Evolutionary conservation across 2,113 vertebrate species (phyloP).

Genomic region (Hydrochoerus hydrochaeris): DNA sequence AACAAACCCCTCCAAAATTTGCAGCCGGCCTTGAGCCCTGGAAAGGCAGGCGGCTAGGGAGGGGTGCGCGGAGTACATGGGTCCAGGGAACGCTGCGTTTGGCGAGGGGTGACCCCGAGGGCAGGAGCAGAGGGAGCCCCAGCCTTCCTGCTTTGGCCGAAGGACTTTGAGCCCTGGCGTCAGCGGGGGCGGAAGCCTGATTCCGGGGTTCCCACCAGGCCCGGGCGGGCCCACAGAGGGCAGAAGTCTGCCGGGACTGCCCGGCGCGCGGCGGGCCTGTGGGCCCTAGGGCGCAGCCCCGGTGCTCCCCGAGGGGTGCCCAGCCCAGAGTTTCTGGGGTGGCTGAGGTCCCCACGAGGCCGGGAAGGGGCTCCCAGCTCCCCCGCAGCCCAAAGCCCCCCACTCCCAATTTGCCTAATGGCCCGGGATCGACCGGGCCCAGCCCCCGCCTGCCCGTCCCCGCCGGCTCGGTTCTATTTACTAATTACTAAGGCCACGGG

Average conservation of each 20-base stretch:
- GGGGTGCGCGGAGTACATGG: background rate
- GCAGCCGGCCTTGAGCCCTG: rapidly evolving
- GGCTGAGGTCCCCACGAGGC: background rate
- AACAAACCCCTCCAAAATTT: background rate
- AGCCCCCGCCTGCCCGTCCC: conserved; percentile 45
- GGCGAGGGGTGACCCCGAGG: background rate
- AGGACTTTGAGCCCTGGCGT: background rate
- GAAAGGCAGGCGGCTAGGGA: background rate
- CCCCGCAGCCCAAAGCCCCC: background rate
- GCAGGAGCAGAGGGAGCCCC: rapidly evolving
- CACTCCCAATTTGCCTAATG: conserved; percentile 85
- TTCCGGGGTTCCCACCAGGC: background rate
- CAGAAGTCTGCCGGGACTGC: background rate
- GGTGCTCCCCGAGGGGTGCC: background rate
- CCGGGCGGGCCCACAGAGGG: conserved; percentile 25
- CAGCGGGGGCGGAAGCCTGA: rapidly evolving
- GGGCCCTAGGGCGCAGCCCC: too few species aligned
- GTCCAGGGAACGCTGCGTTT: background rate
- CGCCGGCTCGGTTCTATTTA: conserved; percentile 84
- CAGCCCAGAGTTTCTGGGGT: background rate
- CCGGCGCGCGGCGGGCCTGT: background rate
- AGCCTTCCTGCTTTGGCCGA: rapidly evolving
- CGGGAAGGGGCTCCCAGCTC: background rate
- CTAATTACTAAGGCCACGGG: conserved; percentile 84
- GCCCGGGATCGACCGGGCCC: conserved; percentile 84